Base-by-base conservation (phyloP, 2,888 invertebrate species). In the Sylvicola cinctus region DNA sequence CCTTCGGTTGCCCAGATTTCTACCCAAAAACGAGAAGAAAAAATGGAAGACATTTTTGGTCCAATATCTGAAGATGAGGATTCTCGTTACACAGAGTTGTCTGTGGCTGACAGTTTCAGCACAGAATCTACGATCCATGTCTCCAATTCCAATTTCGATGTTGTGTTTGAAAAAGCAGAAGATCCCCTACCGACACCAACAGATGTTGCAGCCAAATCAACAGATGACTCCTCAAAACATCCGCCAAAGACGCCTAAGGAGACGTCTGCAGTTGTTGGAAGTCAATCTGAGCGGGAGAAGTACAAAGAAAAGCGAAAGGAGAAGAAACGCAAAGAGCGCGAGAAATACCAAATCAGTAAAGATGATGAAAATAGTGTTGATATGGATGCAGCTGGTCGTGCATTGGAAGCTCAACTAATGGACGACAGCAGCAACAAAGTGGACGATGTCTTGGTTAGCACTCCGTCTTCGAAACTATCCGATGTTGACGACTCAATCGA, bases 11-110 rank as follows among this genome's bases (percentile, higher is more conserved):
- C 40, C 1, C 29, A 35, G n/a, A 31, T 38, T 13, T 42, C 39
- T 34, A 45, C 44, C 35, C 47, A 54, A 2, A 70, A 75, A 45
- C 70, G 77, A 39, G 78, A 77, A 43, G 80, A 73, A 16, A 78
- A 81, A 55, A 79, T 84, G 76, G 81, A 84, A 52, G 83, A 81
- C 44, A 84, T 85, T 39, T 85, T 85, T 55, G 85, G 84, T 1
- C 79, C 83, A 10, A 61, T 84, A 39, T 83, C 85, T 2, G 85
- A 80, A n/a, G n/a, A n/a, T 46, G 78, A 84, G 44, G 71, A 72
- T 41, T 63, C 63, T 3, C 8, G 29, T 14, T 13, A 15, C 20
- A 20, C 20, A 6, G 42, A 44, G 14, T 40, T 38, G 16, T 28
- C 25, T 26, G 20, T 8, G 4, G 5, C 20, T 4, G 20, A 20